Evolutionary conservation across 53 echinoderm and acorn worm genomes (phyloP).

Genomic region (Temnopleurus reevesii): DNA sequence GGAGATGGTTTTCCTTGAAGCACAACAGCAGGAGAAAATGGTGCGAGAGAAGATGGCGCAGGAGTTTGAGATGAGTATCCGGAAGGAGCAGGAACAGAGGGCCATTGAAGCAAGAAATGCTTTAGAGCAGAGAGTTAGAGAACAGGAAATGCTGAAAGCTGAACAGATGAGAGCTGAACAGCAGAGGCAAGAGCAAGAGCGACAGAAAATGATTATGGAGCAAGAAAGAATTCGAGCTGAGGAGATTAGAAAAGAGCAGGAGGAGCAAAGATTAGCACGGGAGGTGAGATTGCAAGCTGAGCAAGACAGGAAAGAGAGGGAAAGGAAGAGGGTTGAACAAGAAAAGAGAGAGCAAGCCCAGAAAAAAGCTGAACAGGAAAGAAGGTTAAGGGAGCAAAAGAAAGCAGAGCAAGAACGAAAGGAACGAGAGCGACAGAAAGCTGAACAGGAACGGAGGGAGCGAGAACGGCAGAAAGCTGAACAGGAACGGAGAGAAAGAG

Average conservation of each 20-base stretch:
- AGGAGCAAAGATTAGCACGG: background rate
- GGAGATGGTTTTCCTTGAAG: background rate
- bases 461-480: background rate
- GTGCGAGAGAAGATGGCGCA: background rate
- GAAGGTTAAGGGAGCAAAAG: background rate
- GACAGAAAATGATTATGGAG: background rate
- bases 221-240: slow-evolving; percentile 22
- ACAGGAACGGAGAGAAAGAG: background rate
- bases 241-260: background rate
- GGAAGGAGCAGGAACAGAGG: background rate
- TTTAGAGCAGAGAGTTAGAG: background rate
- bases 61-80: background rate
- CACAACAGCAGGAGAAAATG: background rate
- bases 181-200: background rate
- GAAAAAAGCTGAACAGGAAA: background rate
- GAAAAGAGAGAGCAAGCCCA: background rate
- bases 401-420: background rate
- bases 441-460: background rate
- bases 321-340: background rate
- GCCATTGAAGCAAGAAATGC: background rate
- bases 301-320: background rate
- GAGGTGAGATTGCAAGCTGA: background rate
- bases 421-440: background rate
- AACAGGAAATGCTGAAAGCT: background rate
- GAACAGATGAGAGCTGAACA: background rate